Evolutionary conservation across 2,797 vertebrate species (phyloP).

Genomic region (Eremophila alpestris): DNA sequence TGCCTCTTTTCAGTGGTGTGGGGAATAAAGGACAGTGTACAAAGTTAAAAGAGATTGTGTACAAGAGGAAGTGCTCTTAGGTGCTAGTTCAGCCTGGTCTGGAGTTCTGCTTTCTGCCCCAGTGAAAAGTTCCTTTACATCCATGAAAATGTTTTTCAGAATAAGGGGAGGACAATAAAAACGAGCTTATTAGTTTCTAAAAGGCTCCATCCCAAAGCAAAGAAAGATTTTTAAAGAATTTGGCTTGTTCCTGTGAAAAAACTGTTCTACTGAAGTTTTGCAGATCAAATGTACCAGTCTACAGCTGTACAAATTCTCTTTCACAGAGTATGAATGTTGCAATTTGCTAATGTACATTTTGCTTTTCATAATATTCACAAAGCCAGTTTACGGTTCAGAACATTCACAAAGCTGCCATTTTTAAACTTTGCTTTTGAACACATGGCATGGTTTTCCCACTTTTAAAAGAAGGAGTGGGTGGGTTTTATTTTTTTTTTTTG

Average conservation of each 20-base stretch:
- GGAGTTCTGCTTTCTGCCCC: slow-evolving; percentile 12
- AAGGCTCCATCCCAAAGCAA: slow-evolving; percentile 13
- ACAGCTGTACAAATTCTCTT: slow-evolving; percentile 68
- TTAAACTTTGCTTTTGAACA: slow-evolving; percentile 43
- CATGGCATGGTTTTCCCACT: slow-evolving; percentile 14
- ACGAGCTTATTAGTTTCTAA: not conserved
- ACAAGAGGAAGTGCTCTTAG: not conserved
- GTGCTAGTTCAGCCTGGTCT: not conserved
- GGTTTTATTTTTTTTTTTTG: not conserved
- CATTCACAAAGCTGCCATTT: slow-evolving; percentile 58
- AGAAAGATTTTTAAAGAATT: slow-evolving; percentile 28
- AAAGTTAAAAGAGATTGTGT: not conserved
- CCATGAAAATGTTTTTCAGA: not conserved
- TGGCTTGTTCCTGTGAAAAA: slow-evolving; percentile 44
- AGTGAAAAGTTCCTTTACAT: slow-evolving; percentile 36
- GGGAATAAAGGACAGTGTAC: not conserved
- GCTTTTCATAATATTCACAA: slow-evolving; percentile 70
- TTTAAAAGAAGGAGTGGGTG: not conserved
- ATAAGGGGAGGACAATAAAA: slow-evolving; percentile 24
- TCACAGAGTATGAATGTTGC: slow-evolving; percentile 64
- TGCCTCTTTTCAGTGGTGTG: not conserved
- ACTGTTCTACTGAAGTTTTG: slow-evolving; percentile 28
- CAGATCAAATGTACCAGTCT: slow-evolving; percentile 46
- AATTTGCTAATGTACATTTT: slow-evolving; percentile 67
- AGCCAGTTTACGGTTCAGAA: slow-evolving; percentile 54